These are phyloP conservation scores for Conus canariensis DNA, from an alignment of 2,888 invertebrate species.

Conservation along the genomic window DNA sequence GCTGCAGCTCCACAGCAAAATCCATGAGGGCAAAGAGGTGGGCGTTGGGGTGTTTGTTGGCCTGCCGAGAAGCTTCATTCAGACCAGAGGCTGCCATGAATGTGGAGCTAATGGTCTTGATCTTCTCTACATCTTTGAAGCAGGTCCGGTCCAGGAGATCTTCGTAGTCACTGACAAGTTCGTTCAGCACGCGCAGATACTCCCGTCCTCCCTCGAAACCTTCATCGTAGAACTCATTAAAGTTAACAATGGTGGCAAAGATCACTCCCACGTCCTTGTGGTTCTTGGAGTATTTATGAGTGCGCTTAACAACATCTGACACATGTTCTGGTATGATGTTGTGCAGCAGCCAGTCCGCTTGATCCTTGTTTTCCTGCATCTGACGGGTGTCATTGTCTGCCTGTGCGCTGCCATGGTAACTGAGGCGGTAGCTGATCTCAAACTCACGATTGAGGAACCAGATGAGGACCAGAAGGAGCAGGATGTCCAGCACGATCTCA, in stretches of 20 bases:
- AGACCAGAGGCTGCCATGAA: slow-evolving; percentile 99
- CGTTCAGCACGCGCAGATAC: slow-evolving; percentile 95
- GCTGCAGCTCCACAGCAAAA: slow-evolving; percentile 93
- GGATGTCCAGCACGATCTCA: slow-evolving; percentile 91
- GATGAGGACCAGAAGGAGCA: slow-evolving; percentile 90
- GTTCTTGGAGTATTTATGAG: slow-evolving; percentile 94
- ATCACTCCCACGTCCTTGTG: slow-evolving; percentile 95
- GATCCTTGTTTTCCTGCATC: slow-evolving; percentile 95
- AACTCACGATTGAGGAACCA: slow-evolving; percentile 97
- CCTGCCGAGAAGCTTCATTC: slow-evolving; percentile 88
- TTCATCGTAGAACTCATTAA: slow-evolving; percentile 98
- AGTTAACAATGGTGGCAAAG: slow-evolving; percentile 97
- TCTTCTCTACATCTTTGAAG: slow-evolving; percentile 95
- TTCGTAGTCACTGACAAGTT: slow-evolving; percentile 97
- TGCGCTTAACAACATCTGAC: slow-evolving; percentile 91
- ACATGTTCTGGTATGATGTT: slow-evolving; percentile 98
- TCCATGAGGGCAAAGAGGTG: slow-evolving; percentile 95
- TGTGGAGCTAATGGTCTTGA: slow-evolving; percentile 96
- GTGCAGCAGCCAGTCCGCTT: slow-evolving; percentile 96
- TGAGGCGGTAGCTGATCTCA: slow-evolving; percentile 92
- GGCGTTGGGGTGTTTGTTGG: slow-evolving; percentile 86
- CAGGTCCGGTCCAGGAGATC: slow-evolving; percentile 90
- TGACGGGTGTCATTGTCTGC: slow-evolving; percentile 92
- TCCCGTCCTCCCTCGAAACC: slow-evolving; percentile 96
- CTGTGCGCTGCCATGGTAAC: slow-evolving; percentile 94